These are phyloP conservation scores for Lepidostoma basale DNA, from an alignment of 1,140 invertebrate genomes.

Conservation along the genomic window DNA sequence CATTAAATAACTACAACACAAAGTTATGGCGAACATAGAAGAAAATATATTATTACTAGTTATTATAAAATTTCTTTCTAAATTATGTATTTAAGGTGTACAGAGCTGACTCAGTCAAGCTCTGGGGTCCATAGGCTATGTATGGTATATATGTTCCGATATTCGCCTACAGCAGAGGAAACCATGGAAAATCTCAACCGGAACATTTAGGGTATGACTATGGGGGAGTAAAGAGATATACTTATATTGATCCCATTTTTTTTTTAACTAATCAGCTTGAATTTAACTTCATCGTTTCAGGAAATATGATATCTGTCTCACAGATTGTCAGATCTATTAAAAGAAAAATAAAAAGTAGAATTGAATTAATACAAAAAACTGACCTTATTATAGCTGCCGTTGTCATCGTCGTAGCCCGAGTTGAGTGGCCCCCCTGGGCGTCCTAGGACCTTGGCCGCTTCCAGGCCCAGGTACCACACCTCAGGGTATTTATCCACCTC, in stretches of 20 bases:
- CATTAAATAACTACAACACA: too few relatives aligned
- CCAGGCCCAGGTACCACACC: slow-evolving; percentile 87
- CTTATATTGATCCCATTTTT: neutral
- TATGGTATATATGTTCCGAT: too few relatives aligned
- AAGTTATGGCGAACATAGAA: too few relatives aligned
- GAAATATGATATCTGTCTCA: neutral
- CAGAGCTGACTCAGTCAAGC: too few relatives aligned
- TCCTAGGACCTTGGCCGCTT: slow-evolving; percentile 83
- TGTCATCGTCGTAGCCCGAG: slow-evolving; percentile 88
- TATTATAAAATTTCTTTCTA: too few relatives aligned
- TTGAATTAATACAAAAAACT: neutral
- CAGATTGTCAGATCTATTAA: neutral
- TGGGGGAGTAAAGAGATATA: neutral
- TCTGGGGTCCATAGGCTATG: too few relatives aligned
- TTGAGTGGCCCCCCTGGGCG: slow-evolving; percentile 79
- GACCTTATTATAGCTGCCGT: slow-evolving; percentile 91
- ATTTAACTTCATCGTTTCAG: neutral
- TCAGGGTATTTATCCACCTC: slow-evolving; percentile 88
- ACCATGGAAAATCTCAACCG: too few relatives aligned
- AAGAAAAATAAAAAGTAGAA: neutral
- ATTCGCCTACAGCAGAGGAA: too few relatives aligned
- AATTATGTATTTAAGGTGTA: too few relatives aligned
- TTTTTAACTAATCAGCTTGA: neutral
- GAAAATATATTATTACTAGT: too few relatives aligned
- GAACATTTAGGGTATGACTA: too few relatives aligned